Base-by-base conservation (phyloP, 2,888 invertebrate species). In the Zygogramma bicolorata region DNA sequence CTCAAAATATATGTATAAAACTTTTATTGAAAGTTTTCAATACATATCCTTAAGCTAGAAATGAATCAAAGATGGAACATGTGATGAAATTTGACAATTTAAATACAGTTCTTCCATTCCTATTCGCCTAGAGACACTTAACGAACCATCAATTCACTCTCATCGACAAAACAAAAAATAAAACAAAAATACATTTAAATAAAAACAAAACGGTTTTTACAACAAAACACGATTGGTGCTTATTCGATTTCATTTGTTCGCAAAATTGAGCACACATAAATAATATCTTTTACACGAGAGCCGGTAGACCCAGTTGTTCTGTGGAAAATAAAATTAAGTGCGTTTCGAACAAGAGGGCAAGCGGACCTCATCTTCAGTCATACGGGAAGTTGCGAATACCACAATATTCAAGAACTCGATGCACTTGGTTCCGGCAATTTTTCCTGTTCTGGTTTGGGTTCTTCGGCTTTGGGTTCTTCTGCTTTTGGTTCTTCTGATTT, bases 11-110 rank as follows among this genome's bases (percentile, higher is more conserved):
- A 83, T 83, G 82, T 84, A 84, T 83, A 84, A 85, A 86, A 86
- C 85, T 86, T n/a, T 85, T 86, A 86, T 85, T 86, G 80, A 81
- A 82, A 84, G 83, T 79, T 85, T 85, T 83, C 79, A 84, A 85
- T 84, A 85, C 84, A 84, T 79, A 79, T 75, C 74, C 81, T 80
- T 81, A 81, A 80, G 74, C 80, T 80, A 80, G 78, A 77, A 78
- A 75, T 78, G 75, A 79, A 79, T 77, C 77, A 78, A 75, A 73
- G 71, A 67, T 65, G 61, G 68, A 73, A 65, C 63, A 71, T 76
- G 70, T 61, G 68, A 69, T 69, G 25, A 68, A 65, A 69, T 65
- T 70, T 71, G 27, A 38, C 40, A 31, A 42, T 71, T n/a, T n/a
- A n/a, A n/a, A n/a, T n/a, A n/a, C n/a, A n/a, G n/a, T n/a, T n/a